phyloP scores from a whole-genome alignment of 2,113 vertebrate species.

The Lagopus leucura region DNA sequence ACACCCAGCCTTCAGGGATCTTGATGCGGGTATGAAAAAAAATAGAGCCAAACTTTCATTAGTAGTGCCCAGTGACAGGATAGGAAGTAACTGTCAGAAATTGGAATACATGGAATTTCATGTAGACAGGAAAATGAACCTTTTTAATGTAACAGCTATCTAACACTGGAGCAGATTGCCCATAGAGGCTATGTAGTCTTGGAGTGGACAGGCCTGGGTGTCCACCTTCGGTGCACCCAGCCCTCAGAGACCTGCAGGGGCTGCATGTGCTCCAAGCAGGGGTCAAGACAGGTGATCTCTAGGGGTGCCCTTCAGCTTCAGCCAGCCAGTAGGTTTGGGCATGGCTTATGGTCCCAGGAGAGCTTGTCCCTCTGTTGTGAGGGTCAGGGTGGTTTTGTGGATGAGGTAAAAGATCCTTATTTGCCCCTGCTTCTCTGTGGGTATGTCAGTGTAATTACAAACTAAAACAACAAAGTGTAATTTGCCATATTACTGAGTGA shows the following conservation, averaged over 20 bases:
- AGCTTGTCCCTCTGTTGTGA: fast-evolving
- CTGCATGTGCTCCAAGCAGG: background rate
- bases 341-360: background rate
- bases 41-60: background rate
- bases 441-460: background rate
- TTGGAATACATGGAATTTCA: background rate
- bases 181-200: background rate
- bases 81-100: background rate
- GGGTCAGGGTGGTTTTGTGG: background rate
- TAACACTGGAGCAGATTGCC: background rate
- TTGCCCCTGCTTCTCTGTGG: background rate
- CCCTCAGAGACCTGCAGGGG: background rate
- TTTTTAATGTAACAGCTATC: background rate
- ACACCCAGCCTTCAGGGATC: background rate
- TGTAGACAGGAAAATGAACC: background rate
- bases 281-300: background rate
- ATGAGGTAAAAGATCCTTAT: background rate
- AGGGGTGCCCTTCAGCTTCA: background rate
- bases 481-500: background rate
- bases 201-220: background rate
- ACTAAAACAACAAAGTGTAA: background rate
- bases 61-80: background rate
- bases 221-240: background rate
- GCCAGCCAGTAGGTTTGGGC: background rate
- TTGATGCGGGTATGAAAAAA: background rate